Evolutionary conservation across 1,140 invertebrate genomes (phyloP), one percentile per base, ranked within the genome.

Genomic region (Microplitis mediator): DNA sequence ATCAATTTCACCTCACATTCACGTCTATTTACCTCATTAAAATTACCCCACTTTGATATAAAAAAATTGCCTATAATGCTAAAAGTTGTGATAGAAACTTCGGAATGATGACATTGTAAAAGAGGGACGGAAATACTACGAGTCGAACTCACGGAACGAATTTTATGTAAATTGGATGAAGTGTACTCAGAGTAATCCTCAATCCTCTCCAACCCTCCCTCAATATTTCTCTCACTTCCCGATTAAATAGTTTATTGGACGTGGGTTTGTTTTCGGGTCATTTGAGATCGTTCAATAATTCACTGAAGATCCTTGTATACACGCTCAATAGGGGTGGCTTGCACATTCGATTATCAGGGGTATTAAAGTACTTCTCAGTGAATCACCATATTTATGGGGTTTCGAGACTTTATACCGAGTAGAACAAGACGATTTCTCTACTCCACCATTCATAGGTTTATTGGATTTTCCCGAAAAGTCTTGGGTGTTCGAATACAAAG

Each of bases 251-350:
- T 76, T 76, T 72, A 76, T 73, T 60, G 75, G 71, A 73, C 75
- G 64, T 60, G 58, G 58, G 8, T 73, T 71, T 73, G 54, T 65
- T 68, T 16, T 72, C 72, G 75, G 75, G 65, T 76, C 75, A 76
- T 74, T 76, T 74, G 67, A 73, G 58, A 74, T 74, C 72, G 75
- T 74, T 76, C 72, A 76, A 76, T 76, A 76, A 76, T 76, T 74
- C 69, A 74, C 71, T 4, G 45, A 16, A 34, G 65, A 69, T 51
- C 52, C 23, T n/a, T 32, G 67, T 65, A 50, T 32, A 54, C 16
- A 58, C 11, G 66, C 32, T 36, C 6, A 45, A 45, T 45, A 16
- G 23, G 51, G 62, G 54, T 61, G 14, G 52, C 71, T 32, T 72
- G 71, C 67, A 67, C 54, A 13, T 36, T 62, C 64, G 64, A 72